Conservation (phyloP, 2,888 invertebrate species). For the Muschampia plurimacula region DNA sequence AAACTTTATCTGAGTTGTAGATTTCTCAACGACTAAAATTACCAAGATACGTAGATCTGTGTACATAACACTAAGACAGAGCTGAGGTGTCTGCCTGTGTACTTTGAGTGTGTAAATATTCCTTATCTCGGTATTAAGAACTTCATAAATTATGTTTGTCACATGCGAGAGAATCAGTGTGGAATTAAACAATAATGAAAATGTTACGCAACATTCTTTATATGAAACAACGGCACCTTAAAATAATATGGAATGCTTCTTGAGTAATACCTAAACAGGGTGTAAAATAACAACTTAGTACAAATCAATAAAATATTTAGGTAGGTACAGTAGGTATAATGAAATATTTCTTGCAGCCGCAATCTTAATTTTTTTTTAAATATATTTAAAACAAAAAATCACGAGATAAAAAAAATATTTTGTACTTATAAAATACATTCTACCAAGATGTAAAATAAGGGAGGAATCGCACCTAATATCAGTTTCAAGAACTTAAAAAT, state of each 20-base stretch:
- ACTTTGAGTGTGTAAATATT: constrained; percentile 79
- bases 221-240: constrained; percentile 11
- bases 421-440: no score
- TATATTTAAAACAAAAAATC: no score
- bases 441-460: no score
- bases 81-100: constrained; percentile 76
- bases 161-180: constrained; percentile 69
- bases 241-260: background rate
- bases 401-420: no score
- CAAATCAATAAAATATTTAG: no score
- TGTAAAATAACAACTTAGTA: no score
- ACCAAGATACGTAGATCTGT: constrained; percentile 78
- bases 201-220: constrained; percentile 36
- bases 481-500: no score
- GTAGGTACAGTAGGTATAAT: no score
- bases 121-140: constrained; percentile 83
- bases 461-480: no score
- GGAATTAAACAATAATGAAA: constrained; percentile 40
- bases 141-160: constrained; percentile 86
- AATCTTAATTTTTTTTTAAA: no score
- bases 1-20: constrained; percentile 74
- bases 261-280: no score
- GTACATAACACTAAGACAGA: constrained; percentile 79
- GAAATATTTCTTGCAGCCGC: no score
- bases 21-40: constrained; percentile 80